A percentile compares a stretch with the other conserved stretches of the same genome.
Conservation (phyloP, 2,888 invertebrate species). For the Hedya salicella region DNA sequence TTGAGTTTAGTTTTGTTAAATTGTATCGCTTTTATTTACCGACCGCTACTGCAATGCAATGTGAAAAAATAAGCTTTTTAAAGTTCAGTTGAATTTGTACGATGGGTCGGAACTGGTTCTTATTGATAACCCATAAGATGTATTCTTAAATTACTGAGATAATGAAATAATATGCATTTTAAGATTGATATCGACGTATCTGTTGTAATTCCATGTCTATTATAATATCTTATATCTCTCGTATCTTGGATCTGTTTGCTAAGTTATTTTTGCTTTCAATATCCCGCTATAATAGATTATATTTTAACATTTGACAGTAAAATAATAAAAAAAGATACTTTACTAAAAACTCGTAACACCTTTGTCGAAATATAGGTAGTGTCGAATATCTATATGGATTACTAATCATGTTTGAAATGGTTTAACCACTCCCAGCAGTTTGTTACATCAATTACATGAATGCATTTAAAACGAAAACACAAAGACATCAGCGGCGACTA, state of each 20-base stretch:
- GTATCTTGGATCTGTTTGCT: slow-evolving; percentile 5
- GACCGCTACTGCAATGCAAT: slow-evolving; percentile 65
- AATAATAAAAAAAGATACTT: not conserved
- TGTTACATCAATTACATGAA: not conserved
- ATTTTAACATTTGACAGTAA: not conserved
- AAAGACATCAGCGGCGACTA: not conserved
- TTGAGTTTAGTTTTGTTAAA: slow-evolving; percentile 59
- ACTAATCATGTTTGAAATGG: not conserved
- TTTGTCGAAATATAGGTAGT: not conserved
- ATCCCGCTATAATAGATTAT: not conserved
- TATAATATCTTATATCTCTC: slow-evolving; percentile 15
- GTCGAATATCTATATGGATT: not conserved
- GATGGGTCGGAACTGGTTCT: slow-evolving; percentile 29
- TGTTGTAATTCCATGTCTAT: slow-evolving; percentile 13
- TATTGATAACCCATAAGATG: slow-evolving; percentile 33
- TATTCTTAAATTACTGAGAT: slow-evolving; percentile 24
- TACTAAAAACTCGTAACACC: not conserved
- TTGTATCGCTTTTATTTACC: slow-evolving; percentile 66
- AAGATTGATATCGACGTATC: slow-evolving; percentile 18
- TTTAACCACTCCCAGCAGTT: not conserved
- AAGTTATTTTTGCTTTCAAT: slow-evolving; percentile 5
- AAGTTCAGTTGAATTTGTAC: slow-evolving; percentile 36
- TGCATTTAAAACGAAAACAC: slow-evolving; percentile 8
- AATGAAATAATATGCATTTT: slow-evolving; percentile 21
- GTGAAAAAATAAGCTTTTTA: slow-evolving; percentile 44